phyloP scores from a whole-genome alignment of 1,140 invertebrate species.

The Magallana ariakensis region DNA sequence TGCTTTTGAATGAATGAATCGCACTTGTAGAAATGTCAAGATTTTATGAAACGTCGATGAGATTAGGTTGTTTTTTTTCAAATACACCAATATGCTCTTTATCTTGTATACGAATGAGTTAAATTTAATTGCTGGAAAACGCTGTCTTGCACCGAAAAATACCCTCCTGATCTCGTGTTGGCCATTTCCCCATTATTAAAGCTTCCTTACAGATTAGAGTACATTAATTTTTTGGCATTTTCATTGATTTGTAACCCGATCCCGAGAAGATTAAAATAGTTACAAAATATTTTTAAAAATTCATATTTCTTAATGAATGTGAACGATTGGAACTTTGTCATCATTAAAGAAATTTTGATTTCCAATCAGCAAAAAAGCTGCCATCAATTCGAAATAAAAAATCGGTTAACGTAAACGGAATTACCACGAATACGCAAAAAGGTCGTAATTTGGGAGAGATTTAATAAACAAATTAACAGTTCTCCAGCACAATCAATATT shows the following conservation, averaged over 20 bases:
- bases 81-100: neutral
- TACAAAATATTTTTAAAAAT: neutral
- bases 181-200: neutral
- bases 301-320: neutral
- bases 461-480: conserved; percentile 3
- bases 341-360: neutral
- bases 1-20: neutral
- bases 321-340: neutral
- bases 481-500: neutral
- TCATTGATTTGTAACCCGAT: neutral
- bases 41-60: neutral
- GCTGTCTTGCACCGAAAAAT: neutral
- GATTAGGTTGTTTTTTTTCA: neutral
- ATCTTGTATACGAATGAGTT: neutral
- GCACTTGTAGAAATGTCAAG: conserved; percentile 2
- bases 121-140: neutral
- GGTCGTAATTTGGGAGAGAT: neutral
- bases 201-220: neutral
- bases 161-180: neutral
- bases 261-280: neutral
- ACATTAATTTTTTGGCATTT: conserved; percentile 2
- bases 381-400: neutral
- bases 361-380: neutral
- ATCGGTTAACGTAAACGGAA: neutral
- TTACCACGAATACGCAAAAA: neutral